phyloP scores from a whole-genome alignment of 2,888 invertebrate genomes.

The Lycocerus yunnanus region DNA sequence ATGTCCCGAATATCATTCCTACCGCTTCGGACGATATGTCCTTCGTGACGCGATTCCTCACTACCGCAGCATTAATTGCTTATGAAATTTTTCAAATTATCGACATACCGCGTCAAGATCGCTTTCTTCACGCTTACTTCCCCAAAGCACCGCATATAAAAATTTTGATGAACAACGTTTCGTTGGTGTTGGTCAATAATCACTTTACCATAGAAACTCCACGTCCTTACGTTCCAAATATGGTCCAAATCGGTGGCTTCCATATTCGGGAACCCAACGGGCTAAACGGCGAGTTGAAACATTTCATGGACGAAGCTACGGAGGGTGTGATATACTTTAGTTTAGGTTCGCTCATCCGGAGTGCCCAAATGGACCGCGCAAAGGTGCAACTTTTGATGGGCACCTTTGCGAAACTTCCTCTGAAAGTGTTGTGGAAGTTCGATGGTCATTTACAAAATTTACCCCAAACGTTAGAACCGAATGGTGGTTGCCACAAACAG shows the following conservation, averaged over 20 bases:
- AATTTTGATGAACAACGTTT: slow-evolving; percentile 36
- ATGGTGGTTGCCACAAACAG: slow-evolving; percentile 69
- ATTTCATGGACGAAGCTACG: slow-evolving; percentile 35
- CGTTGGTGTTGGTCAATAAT: slow-evolving; percentile 41
- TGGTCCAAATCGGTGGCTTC: slow-evolving; percentile 45
- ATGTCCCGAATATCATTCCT: slow-evolving; percentile 41
- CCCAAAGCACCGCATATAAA: slow-evolving; percentile 37
- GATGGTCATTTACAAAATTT: slow-evolving; percentile 58
- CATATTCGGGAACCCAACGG: slow-evolving; percentile 35
- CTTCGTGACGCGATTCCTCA: slow-evolving; percentile 41
- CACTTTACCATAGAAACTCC: slow-evolving; percentile 42
- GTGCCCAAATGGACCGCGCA: slow-evolving; percentile 28
- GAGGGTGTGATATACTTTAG: slow-evolving; percentile 41
- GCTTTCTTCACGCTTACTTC: slow-evolving; percentile 36
- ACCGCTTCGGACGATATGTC: slow-evolving; percentile 42
- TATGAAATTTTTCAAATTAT: background rate
- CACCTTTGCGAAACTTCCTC: slow-evolving; percentile 61
- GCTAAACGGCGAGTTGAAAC: slow-evolving; percentile 30
- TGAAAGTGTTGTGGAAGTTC: slow-evolving; percentile 71
- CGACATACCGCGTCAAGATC: slow-evolving; percentile 21
- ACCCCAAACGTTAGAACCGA: slow-evolving; percentile 61
- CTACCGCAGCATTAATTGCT: slow-evolving; percentile 29
- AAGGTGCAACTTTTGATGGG: slow-evolving; percentile 55
- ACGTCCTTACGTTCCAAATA: slow-evolving; percentile 42
- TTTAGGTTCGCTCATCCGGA: slow-evolving; percentile 38